These are phyloP conservation scores for Muraenolepis orangiensis DNA, from an alignment of 2,797 vertebrate genomes.

Conservation along the genomic window DNA sequence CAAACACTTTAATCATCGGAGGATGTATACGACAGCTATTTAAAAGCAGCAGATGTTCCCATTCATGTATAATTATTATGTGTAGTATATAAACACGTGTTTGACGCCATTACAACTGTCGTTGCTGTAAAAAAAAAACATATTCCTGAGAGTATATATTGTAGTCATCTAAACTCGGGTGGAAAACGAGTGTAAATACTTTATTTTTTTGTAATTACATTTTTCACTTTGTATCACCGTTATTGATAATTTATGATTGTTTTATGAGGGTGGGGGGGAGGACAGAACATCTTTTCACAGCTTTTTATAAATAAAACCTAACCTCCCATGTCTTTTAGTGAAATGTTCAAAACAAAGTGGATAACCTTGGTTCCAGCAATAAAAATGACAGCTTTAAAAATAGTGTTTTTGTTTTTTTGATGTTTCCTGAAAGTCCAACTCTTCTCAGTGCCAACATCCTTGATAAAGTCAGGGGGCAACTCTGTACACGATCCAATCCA, in stretches of 20 bases:
- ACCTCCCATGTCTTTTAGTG: neutral
- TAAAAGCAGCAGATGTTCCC: neutral
- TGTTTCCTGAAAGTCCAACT: neutral
- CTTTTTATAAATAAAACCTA: slow-evolving; percentile 9
- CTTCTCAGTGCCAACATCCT: neutral
- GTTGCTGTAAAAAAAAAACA: neutral
- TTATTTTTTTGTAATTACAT: slow-evolving; percentile 15
- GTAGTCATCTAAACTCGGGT: slow-evolving; percentile 9
- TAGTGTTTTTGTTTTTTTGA: neutral
- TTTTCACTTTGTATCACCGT: slow-evolving; percentile 17
- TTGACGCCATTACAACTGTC: neutral
- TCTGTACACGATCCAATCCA: neutral
- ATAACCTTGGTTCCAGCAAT: neutral
- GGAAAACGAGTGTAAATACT: slow-evolving; percentile 57
- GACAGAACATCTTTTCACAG: slow-evolving; percentile 8
- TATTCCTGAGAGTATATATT: neutral
- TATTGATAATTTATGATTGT: slow-evolving; percentile 12
- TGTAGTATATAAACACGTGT: neutral
- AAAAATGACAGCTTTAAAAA: neutral
- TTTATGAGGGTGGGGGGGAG: slow-evolving; percentile 14
- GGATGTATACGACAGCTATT: neutral
- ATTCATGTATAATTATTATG: neutral
- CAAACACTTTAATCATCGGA: neutral
- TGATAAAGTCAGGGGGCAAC: neutral
- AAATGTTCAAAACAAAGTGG: neutral